These are phyloP conservation scores for Lacanobia oleracea DNA, from an alignment of 2,888 invertebrate species.

Conservation along the genomic window DNA sequence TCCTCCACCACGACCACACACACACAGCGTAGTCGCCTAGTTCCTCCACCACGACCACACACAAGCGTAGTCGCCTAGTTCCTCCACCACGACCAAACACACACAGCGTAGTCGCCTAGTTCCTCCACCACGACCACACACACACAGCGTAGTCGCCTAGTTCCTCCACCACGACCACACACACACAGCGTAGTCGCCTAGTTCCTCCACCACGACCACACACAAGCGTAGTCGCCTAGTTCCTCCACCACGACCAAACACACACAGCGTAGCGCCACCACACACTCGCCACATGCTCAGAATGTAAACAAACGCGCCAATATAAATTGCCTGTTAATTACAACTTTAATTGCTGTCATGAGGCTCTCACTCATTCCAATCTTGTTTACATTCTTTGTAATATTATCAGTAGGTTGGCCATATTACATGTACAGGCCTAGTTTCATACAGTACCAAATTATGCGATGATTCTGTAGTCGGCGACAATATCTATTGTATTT, in stretches of 20 bases:
- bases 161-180: slow-evolving; percentile 38
- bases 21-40: slow-evolving; percentile 85
- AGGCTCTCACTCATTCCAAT: not conserved
- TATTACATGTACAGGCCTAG: not conserved
- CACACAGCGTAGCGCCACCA: slow-evolving; percentile 6
- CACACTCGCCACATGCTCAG: slow-evolving; percentile 45
- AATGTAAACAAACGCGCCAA: slow-evolving; percentile 3
- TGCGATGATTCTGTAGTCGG: not conserved
- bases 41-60: slow-evolving; percentile 38
- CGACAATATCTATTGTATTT: slow-evolving; percentile 5
- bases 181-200: slow-evolving; percentile 85
- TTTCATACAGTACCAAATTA: not conserved
- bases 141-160: slow-evolving; percentile 85
- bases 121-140: slow-evolving; percentile 34
- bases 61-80: slow-evolving; percentile 83
- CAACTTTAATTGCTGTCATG: not conserved
- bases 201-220: slow-evolving; percentile 47
- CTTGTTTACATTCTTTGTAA: slow-evolving; percentile 39
- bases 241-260: slow-evolving; percentile 33
- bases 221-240: slow-evolving; percentile 83
- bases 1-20: slow-evolving; percentile 34
- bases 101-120: slow-evolving; percentile 86
- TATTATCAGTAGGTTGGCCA: slow-evolving; percentile 14
- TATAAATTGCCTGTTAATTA: not conserved
- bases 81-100: slow-evolving; percentile 32